A percentile compares a stretch with the other conserved stretches of the same genome.
These are phyloP conservation scores for Chiloscyllium plagiosum DNA, from an alignment of 2,113 vertebrate species.

Conservation along the genomic window DNA sequence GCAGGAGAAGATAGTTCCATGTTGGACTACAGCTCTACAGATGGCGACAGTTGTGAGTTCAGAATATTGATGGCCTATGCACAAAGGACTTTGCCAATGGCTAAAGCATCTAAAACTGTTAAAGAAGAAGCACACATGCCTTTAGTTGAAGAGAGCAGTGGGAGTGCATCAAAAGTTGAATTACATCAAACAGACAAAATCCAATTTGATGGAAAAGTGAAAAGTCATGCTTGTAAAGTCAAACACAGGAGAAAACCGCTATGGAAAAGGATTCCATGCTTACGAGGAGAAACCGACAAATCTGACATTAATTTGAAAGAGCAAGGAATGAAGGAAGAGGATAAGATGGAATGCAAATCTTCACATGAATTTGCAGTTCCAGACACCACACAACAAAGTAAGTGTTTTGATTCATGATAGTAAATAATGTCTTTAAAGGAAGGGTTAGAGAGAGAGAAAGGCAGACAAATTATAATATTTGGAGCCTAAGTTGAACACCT, in stretches of 20 bases:
- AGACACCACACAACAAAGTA: neutral
- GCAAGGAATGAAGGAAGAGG: neutral
- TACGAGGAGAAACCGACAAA: neutral
- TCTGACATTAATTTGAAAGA: too few species aligned
- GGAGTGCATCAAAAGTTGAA: neutral
- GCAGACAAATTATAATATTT: neutral
- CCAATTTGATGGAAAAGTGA: too few species aligned
- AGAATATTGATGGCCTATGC: slow-evolving; percentile 31
- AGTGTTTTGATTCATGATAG: neutral
- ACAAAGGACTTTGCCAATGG: neutral
- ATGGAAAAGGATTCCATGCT: slow-evolving; percentile 10
- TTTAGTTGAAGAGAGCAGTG: neutral
- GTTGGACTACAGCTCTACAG: neutral
- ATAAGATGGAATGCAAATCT: neutral
- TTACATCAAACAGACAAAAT: neutral
- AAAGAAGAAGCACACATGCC: neutral
- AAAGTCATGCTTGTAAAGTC: neutral
- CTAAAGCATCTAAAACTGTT: neutral
- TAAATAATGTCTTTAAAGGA: neutral
- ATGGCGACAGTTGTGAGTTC: neutral
- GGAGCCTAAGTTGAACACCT: neutral
- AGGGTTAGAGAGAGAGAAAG: neutral
- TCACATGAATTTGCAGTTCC: neutral
- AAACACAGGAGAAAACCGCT: neutral
- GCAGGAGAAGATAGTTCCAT: neutral